Base-by-base conservation (phyloP, 2,888 invertebrate genomes). In the Bombylius discolor region DNA sequence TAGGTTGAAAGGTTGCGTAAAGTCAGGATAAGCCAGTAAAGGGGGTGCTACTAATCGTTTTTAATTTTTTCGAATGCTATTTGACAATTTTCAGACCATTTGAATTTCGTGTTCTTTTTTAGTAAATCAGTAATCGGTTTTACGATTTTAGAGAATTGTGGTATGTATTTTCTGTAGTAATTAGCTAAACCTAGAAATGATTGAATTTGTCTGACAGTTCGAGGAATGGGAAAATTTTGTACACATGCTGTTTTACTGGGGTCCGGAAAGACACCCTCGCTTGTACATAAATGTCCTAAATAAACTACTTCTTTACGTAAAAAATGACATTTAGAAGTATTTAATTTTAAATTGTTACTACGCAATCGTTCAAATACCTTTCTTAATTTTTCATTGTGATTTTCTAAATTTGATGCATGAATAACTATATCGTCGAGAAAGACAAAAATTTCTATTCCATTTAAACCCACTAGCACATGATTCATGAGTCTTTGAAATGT, bases 401-500 rank as follows among this genome's bases (percentile, higher is more conserved):
- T 65, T 55, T 64, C 61, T 7, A 66, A 52, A 6, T 58, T 61
- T 32, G 54, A 55, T 0, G 62, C 63, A 51, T 64, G 55, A 4
- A 56, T n/a, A 1, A 56, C 52, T 7, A 59, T 47, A 39, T 59
- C 56, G 36, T 59, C 56, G 0, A 59, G 12, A 42, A 59, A 58
- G 13, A 52, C 42, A 42, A 59, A 52, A 54, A 58, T 53, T n/a
- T 52, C 5, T 4, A 33, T 55, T 0, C 67, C 67, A 60, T 65
- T 65, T 6, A 70, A 48, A 2, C 69, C 70, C 31, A 63, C 51
- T 13, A 72, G 55, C 0, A 72, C 63, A 48, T 62, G 64, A 50
- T 70, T 66, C 70, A 72, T 73, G 48, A 68, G 56, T 5, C 69
- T 50, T 61, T 71, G 70, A 50, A 73, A 71, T 0, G 69, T 70